These are phyloP conservation scores for Sphenopsis melanotis DNA, from an alignment of 2,797 vertebrate genomes.

Conservation along the genomic window DNA sequence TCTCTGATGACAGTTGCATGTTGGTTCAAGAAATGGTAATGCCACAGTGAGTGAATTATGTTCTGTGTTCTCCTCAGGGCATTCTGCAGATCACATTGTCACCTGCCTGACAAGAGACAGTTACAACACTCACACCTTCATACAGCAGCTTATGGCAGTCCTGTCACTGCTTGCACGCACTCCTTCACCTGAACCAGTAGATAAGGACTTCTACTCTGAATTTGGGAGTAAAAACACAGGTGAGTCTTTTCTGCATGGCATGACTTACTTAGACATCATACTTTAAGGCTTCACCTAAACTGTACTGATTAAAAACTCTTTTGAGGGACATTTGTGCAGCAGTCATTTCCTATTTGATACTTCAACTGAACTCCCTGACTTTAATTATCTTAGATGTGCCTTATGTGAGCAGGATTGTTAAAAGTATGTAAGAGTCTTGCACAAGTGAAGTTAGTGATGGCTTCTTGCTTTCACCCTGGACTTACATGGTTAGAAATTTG, in stretches of 20 bases:
- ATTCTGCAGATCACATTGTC: conserved; percentile 84
- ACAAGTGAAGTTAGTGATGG: background rate
- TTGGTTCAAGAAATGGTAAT: background rate
- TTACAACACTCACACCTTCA: conserved; percentile 89
- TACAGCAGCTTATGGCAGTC: conserved; percentile 92
- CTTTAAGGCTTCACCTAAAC: background rate
- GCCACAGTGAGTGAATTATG: background rate
- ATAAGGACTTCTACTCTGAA: conserved; percentile 96
- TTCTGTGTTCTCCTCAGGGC: conserved; percentile 72
- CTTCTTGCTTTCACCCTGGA: background rate
- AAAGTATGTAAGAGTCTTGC: background rate
- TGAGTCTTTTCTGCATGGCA: conserved; percentile 19
- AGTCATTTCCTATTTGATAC: background rate
- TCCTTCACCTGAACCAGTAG: conserved; percentile 89
- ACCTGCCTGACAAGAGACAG: conserved; percentile 93
- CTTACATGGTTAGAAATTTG: background rate
- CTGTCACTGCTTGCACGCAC: conserved; percentile 87
- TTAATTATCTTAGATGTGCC: background rate
- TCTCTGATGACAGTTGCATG: background rate
- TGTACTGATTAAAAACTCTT: background rate
- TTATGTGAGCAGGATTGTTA: background rate
- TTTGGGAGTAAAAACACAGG: conserved; percentile 90
- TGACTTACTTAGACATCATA: background rate
- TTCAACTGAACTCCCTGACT: background rate
- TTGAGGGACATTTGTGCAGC: background rate